Conservation (phyloP, 2,888 invertebrate species). For the Ophion obscuratus region DNA sequence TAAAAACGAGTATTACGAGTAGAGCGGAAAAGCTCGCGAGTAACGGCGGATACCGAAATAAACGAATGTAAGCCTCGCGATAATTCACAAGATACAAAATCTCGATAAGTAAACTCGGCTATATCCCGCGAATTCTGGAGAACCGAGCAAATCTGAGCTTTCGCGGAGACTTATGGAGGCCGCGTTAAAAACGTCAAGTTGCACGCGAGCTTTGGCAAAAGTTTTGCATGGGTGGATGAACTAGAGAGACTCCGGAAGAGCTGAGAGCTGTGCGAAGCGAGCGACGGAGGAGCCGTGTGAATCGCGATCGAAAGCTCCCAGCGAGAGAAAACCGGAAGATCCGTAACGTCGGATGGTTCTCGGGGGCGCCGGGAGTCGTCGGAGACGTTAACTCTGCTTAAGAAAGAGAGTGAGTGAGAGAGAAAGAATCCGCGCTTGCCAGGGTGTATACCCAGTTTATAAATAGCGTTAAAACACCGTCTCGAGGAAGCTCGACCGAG, state of each 20-base stretch:
- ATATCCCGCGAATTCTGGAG: background rate
- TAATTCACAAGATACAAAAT: background rate
- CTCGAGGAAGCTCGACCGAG: constrained; percentile 33
- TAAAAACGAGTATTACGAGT: background rate
- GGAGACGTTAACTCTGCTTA: constrained; percentile 31
- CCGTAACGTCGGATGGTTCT: constrained; percentile 35
- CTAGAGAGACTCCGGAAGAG: background rate
- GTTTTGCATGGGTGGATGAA: too few species aligned
- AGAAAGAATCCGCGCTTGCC: constrained; percentile 67
- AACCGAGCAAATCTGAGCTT: background rate
- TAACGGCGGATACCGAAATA: background rate
- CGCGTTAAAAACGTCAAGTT: background rate
- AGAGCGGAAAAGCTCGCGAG: background rate
- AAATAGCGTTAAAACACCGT: constrained; percentile 75
- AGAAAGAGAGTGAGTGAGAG: constrained; percentile 5
- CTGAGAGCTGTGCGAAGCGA: background rate
- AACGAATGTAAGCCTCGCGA: background rate
- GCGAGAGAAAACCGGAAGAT: constrained; percentile 42
- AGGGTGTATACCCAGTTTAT: constrained; percentile 80
- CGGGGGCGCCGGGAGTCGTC: constrained; percentile 35
- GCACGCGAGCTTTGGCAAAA: too few species aligned
- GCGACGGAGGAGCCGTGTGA: background rate
- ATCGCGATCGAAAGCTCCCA: constrained; percentile 13
- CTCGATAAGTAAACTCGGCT: background rate
- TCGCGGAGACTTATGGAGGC: background rate